These are phyloP conservation scores for Mantis religiosa DNA, from an alignment of 2,888 invertebrate species.

Conservation along the genomic window DNA sequence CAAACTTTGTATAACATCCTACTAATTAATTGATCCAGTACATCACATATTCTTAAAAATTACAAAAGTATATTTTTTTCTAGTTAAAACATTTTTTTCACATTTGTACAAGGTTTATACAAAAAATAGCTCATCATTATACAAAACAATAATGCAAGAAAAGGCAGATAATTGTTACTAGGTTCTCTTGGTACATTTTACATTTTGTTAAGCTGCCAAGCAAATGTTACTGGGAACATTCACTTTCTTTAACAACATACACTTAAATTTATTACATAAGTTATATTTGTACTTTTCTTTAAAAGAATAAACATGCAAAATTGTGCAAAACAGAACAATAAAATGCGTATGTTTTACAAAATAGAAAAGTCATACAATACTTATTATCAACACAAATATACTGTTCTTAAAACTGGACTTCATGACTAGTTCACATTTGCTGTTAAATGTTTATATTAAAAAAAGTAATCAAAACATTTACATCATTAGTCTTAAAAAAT, in stretches of 20 bases:
- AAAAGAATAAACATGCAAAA: constrained; percentile 89
- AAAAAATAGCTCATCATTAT: neutral
- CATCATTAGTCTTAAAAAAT: neutral
- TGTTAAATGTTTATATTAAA: neutral
- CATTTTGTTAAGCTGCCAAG: neutral
- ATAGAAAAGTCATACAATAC: neutral
- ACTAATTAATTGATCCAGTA: no score
- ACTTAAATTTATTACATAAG: neutral
- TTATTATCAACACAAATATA: neutral
- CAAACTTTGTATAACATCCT: no score
- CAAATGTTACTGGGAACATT: neutral
- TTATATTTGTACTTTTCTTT: constrained; percentile 67
- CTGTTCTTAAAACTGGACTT: neutral
- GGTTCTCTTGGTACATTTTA: no score
- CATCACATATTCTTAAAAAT: neutral
- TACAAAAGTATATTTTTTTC: neutral
- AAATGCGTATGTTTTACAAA: neutral
- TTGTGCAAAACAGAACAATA: constrained; percentile 64
- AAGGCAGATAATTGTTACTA: neutral
- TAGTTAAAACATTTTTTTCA: neutral
- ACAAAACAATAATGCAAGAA: neutral
- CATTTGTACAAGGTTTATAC: neutral
- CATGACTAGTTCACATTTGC: neutral
- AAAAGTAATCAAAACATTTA: neutral
- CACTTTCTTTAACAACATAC: neutral